Percentiles rank a stretch among this genome's conserved stretches.
phyloP scores from a whole-genome alignment of 2,797 vertebrate species.

The Tolypeutes matacus region DNA sequence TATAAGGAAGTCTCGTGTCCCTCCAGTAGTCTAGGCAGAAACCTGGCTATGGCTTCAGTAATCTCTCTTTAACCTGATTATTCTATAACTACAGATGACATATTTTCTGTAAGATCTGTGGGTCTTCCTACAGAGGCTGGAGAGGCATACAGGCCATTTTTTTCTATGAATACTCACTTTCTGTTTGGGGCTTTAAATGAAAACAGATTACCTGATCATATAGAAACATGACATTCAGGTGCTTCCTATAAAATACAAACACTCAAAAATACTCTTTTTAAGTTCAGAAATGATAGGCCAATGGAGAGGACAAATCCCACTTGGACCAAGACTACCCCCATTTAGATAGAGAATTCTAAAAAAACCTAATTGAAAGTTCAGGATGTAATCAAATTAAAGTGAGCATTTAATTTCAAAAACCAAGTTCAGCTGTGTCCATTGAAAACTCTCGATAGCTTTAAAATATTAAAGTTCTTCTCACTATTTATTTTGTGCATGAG shows the following conservation, averaged over 20 bases:
- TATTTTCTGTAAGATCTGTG: background rate
- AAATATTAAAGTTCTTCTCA: background rate
- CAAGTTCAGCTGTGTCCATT: background rate
- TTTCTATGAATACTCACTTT: background rate
- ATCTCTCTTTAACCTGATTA: background rate
- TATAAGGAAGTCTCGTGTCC: background rate
- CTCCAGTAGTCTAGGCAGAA: background rate
- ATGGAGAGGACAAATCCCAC: background rate
- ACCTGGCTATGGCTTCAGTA: background rate
- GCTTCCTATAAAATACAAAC: background rate
- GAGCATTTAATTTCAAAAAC: conserved; percentile 27
- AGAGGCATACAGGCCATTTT: background rate
- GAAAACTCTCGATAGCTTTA: background rate
- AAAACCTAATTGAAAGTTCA: background rate
- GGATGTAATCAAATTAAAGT: background rate
- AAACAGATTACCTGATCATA: background rate
- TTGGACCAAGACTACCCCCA: background rate
- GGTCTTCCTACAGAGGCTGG: background rate
- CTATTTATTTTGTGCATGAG: background rate
- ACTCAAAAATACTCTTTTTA: conserved; percentile 28
- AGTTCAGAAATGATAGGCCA: background rate
- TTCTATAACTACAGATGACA: background rate
- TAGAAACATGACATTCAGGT: background rate
- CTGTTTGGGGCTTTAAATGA: background rate
- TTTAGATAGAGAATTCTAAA: background rate